These are phyloP conservation scores for Nasonia vitripennis DNA, from an alignment of 1,140 invertebrate species.

Conservation along the genomic window DNA sequence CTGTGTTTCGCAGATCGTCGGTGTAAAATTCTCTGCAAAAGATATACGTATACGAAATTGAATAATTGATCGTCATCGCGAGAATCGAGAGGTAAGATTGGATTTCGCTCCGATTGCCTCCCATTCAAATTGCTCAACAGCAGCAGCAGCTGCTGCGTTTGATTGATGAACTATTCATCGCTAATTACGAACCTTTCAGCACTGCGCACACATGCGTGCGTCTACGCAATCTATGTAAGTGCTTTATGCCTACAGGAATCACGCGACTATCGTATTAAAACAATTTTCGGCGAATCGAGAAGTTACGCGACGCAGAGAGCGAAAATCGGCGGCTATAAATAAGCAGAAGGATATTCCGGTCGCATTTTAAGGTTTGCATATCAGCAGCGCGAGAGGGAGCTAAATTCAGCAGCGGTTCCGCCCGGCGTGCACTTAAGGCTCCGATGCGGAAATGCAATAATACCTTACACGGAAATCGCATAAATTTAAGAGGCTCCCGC, in stretches of 20 bases:
- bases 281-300: neutral
- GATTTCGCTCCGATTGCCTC: too few relatives aligned
- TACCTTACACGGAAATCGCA: constrained; percentile 53
- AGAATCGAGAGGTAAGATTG: too few relatives aligned
- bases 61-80: too few relatives aligned
- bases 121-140: neutral
- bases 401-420: constrained; percentile 34
- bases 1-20: too few relatives aligned
- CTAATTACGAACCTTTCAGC: neutral
- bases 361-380: constrained; percentile 11
- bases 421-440: constrained; percentile 44
- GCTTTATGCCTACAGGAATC: too few relatives aligned
- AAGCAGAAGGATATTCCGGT: constrained; percentile 4
- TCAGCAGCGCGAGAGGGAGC: neutral
- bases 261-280: too few relatives aligned
- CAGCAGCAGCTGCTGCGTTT: neutral
- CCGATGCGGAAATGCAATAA: constrained; percentile 51
- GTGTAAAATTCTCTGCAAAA: too few relatives aligned
- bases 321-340: neutral
- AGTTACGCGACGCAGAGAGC: neutral
- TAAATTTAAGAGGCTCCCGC: constrained; percentile 50
- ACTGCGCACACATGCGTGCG: neutral
- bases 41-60: too few relatives aligned
- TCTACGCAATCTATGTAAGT: too few relatives aligned
- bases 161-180: neutral